Conservation (phyloP, 2,888 invertebrate species). For the Diabrotica balteata region DNA sequence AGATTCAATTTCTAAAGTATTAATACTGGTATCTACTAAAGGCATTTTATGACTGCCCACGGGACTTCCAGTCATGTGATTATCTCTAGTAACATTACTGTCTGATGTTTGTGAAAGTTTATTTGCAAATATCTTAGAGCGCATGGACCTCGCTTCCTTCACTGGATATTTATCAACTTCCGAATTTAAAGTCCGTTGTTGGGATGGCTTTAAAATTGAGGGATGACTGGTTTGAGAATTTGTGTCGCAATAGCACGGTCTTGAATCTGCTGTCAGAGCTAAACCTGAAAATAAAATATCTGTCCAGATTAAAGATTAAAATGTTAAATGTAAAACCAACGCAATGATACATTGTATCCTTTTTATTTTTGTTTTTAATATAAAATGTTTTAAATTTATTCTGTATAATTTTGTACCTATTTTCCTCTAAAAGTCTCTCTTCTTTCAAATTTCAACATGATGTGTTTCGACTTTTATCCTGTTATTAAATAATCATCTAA, state of each 20-base stretch:
- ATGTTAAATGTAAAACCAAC: no score
- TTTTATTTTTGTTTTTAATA: no score
- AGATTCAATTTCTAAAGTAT: slow-evolving; percentile 15
- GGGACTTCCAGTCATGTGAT: neutral
- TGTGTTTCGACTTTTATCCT: no score
- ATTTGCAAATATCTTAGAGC: slow-evolving; percentile 14
- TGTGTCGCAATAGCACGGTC: slow-evolving; percentile 11
- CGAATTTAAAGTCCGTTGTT: neutral
- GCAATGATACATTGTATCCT: no score
- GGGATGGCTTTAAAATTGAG: slow-evolving; percentile 20
- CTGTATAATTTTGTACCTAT: no score
- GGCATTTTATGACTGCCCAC: neutral
- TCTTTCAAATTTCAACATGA: no score
- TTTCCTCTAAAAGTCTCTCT: no score
- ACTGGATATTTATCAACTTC: slow-evolving; percentile 23
- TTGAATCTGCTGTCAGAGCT: neutral
- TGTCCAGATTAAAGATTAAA: no score
- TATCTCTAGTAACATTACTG: neutral
- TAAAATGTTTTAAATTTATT: no score
- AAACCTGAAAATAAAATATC: no score
- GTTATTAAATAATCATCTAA: no score
- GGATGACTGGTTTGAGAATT: slow-evolving; percentile 28
- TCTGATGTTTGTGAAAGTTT: slow-evolving; percentile 28
- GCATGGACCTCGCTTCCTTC: slow-evolving; percentile 11
- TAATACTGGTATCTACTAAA: slow-evolving; percentile 11